These are phyloP conservation scores for Champsocephalus gunnari DNA, from an alignment of 2,797 vertebrate genomes.

Conservation along the genomic window DNA sequence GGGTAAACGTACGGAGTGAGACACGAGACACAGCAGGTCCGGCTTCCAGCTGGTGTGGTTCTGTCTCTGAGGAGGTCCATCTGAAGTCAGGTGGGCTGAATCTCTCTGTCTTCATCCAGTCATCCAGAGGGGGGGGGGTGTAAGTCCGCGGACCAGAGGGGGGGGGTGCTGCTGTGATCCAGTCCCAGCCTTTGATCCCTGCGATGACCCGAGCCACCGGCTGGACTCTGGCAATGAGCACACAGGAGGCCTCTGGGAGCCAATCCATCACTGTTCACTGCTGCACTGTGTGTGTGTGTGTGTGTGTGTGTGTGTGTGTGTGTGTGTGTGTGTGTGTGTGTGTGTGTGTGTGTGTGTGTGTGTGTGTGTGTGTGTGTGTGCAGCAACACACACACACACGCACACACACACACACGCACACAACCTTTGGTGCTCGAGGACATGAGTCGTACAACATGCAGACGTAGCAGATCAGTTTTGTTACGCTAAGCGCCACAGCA, in stretches of 20 bases:
- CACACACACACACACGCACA: background rate
- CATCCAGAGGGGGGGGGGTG: conserved; percentile 14
- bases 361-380: background rate
- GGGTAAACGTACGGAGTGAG: background rate
- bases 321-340: background rate
- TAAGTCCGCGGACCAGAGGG: conserved; percentile 59
- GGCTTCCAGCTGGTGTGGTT: conserved; percentile 19
- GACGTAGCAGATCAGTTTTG: conserved; percentile 1
- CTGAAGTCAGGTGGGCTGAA: conserved; percentile 25
- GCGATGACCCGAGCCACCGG: conserved; percentile 70
- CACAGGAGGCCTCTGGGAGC: conserved; percentile 68
- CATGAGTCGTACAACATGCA: conserved; percentile 15
- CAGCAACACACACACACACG: conserved; percentile 1
- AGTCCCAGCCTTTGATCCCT: conserved; percentile 79
- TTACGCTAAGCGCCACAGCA: background rate
- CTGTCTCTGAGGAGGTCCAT: conserved; percentile 38
- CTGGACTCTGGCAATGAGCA: conserved; percentile 80
- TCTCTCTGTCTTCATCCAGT: conserved; percentile 56
- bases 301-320: conserved; percentile 15
- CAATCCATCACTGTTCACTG: conserved; percentile 72
- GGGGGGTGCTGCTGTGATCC: conserved; percentile 75
- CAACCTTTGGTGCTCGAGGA: background rate
- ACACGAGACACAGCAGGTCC: conserved; percentile 1
- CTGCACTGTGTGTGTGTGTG: conserved; percentile 3
- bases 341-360: conserved; percentile 15